Evolutionary conservation across 2,797 vertebrate genomes (phyloP), one percentile per base, ranked within the genome.

Genomic region (Trachurus trachurus): DNA sequence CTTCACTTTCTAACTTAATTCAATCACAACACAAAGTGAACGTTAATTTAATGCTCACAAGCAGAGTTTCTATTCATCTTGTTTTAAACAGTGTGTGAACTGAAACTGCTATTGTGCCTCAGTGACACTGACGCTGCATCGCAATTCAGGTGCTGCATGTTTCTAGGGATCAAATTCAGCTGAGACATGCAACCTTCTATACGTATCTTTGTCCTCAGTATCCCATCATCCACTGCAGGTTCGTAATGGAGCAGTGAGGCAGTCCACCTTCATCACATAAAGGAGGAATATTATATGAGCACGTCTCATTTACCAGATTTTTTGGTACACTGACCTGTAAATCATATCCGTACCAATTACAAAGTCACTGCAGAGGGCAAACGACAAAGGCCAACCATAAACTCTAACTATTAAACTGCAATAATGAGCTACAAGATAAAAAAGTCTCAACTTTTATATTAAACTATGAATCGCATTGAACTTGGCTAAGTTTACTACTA

Each of bases 41-140:
- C 72, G 77, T 81, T 81, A 78, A 84, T 72, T 78, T 52, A 71
- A 84, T n/a, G 21, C 66, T 77, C 50, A 42, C 64, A 40, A 66
- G 47, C 58, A 69, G 52, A 83, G 22, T 67, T 74, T 6, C 29
- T 56, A 21, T 75, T 84, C 9, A 77, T 88, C 50, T 60, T 40
- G n/a, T 81, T 77, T 68, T 29, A 57, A 71, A 65, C 42, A 47
- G 6, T n/a, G 52, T 70, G 40, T 60, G 66, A 81, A 84, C 57
- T 64, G 62, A 76, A 72, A 59, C 31, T 54, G 44, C 45, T 17
- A 58, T 65, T 37, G 69, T 47, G 21, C 60, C 29, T 47, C 45
- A 29, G 31, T 68, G 64, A 69, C 50, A 66, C 11, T 52, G 58
- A 47, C n/a, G 45, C 29, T 63, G n/a, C 16, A 52, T 44, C 12